These are phyloP conservation scores for Solenodon paradoxus DNA, from an alignment of 2,113 vertebrate genomes.

Conservation along the genomic window DNA sequence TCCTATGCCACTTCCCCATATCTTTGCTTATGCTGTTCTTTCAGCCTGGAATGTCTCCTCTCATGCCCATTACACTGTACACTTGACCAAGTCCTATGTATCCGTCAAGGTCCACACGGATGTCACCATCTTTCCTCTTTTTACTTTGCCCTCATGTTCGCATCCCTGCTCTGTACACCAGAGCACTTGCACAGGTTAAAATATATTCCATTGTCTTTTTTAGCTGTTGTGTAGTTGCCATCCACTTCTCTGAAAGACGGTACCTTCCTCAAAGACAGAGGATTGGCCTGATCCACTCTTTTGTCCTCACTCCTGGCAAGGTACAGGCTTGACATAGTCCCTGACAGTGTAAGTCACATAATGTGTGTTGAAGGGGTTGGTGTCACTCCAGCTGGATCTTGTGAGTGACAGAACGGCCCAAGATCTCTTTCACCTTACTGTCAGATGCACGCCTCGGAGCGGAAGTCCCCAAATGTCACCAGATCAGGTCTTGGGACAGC, in stretches of 20 bases:
- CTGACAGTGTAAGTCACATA: neutral
- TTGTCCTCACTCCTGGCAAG: neutral
- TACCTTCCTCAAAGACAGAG: neutral
- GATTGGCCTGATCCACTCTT: neutral
- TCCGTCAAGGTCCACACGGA: neutral
- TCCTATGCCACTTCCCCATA: accelerated
- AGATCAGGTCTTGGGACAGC: neutral
- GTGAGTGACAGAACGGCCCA: neutral
- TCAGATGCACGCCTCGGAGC: neutral
- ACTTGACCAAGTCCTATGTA: no score
- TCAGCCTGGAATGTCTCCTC: no score
- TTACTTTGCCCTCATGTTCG: neutral
- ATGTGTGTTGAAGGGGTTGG: neutral
- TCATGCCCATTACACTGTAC: accelerated
- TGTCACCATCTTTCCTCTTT: neutral
- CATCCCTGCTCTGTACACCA: neutral
- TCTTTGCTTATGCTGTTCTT: neutral
- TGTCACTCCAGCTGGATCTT: neutral
- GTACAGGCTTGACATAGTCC: neutral
- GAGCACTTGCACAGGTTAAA: no score
- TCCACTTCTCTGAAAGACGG: neutral
- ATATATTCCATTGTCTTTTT: accelerated
- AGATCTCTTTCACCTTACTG: neutral
- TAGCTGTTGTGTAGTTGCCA: neutral
- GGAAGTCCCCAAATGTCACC: neutral